A percentile compares a stretch with the other conserved stretches of the same genome.
Conservation (phyloP, 2,113 vertebrate genomes). For the western clawed frog (Xenopus tropicalis) region UCB_Xtro_10.0 CM004449.2:82798501-82799000, state of each 20-base stretch:
- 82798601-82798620: slow-evolving; percentile 43
- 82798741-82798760: slow-evolving; percentile 28
- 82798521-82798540: slow-evolving; percentile 8
- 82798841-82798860: no score
- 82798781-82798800: background rate
- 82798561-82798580: slow-evolving; percentile 30
- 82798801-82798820: background rate
- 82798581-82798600: slow-evolving; percentile 18
- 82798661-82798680: slow-evolving; percentile 40
- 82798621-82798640: slow-evolving; percentile 29
- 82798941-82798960: no score
- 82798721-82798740: slow-evolving; percentile 43
- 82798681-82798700: slow-evolving; percentile 45
- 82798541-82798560: slow-evolving; percentile 19
- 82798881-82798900: no score
- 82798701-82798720: slow-evolving; percentile 34
- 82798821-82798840: background rate
- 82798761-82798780: slow-evolving; percentile 13
- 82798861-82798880: no score
- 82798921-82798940: no score
- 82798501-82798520: slow-evolving; percentile 18
- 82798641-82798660: slow-evolving; percentile 42
- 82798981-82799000: no score
- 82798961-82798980: no score
- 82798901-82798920: no score